Base-by-base conservation (phyloP, 1,140 invertebrate species). In the Megathymus violae region DNA sequence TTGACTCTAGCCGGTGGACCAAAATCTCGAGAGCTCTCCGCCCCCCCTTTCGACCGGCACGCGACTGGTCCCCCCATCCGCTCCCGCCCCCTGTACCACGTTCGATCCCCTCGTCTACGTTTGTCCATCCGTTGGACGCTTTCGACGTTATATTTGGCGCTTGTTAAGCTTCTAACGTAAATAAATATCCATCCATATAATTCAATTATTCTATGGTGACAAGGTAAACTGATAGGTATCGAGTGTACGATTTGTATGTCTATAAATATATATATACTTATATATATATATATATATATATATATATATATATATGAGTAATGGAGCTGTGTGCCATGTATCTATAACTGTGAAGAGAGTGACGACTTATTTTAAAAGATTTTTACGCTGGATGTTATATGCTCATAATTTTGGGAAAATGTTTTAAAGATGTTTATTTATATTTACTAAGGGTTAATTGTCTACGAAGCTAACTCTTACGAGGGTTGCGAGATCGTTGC, bases 181-280 rank as follows among this genome's bases (percentile, higher is more conserved):
- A 71, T 83, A 78, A 36, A 80, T 88, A 87, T 91, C 88, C 88
- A 91, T 91, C 88, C 86, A 91, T 88, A 82, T 82, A 86, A 90
- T 86, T 91, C 86, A 91, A 91, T 91, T 91, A 91, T 85, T 88
- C 80, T 88, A 89, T 89, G 86, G 86, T 85, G 86, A 91, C 86
- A 89, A 89, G 88, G 88, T 90, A 87, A 85, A 84, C 80, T 79
- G 79, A 78, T 87, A 90, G 78, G 80, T 87, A 74, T 71, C 82
- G 76, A 80, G 75, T 83, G 82, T 81, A 85, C 71, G 73, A 78
- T 78, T 78, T 47, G 58, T 80, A 78, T 80, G 82, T 81, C 71
- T 86, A 86, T 82, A 80, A 76, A 84, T 82, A 86, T 76, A 85
- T 80, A 82, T 80, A n/a, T n/a, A n/a, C n/a, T n/a, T n/a, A n/a